Conservation (phyloP, 2,888 invertebrate genomes). For the Malacosoma neustria region DNA sequence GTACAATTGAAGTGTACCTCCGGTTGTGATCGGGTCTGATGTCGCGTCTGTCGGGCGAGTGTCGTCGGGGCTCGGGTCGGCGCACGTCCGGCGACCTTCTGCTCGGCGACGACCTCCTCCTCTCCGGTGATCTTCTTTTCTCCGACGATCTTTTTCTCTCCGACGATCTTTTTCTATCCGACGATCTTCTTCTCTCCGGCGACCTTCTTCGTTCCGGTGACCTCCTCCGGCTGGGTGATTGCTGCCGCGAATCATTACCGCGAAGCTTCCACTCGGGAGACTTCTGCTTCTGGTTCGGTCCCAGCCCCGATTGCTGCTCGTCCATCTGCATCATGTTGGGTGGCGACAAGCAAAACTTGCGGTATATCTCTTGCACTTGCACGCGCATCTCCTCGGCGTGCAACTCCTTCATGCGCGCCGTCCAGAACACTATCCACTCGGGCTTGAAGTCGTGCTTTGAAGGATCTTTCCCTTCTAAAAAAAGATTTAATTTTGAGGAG, state of each 20-base stretch:
- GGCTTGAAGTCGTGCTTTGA: conserved; percentile 89
- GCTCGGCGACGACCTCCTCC: conserved; percentile 3
- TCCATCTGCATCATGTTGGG: conserved; percentile 25
- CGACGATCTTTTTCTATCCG: conserved; percentile 7
- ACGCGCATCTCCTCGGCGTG: conserved; percentile 80
- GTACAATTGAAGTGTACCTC: too few relatives aligned
- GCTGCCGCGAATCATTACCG: conserved; percentile 7
- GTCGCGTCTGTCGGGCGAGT: conserved; percentile 1
- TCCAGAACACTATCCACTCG: conserved; percentile 93
- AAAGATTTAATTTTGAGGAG: too few relatives aligned
- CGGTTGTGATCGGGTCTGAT: conserved; percentile 8
- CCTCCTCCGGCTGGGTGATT: conserved; percentile 10
- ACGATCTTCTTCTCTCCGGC: conserved; percentile 18
- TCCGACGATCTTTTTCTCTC: conserved; percentile 12
- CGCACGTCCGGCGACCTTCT: conserved; percentile 10
- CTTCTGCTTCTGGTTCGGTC: conserved; percentile 4
- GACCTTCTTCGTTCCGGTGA: conserved; percentile 14
- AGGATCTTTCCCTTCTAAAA: conserved; percentile 81
- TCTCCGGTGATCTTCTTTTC: conserved; percentile 16
- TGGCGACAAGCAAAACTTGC: conserved; percentile 69
- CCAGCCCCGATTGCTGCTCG: neutral
- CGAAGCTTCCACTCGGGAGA: conserved; percentile 9
- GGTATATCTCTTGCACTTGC: conserved; percentile 80
- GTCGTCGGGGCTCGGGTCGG: conserved; percentile 7
- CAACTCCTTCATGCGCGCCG: conserved; percentile 85